Evolutionary conservation across 2,797 vertebrate species (phyloP), one percentile per base, ranked within the genome.

Genomic region (Diglossa cyanea): DNA sequence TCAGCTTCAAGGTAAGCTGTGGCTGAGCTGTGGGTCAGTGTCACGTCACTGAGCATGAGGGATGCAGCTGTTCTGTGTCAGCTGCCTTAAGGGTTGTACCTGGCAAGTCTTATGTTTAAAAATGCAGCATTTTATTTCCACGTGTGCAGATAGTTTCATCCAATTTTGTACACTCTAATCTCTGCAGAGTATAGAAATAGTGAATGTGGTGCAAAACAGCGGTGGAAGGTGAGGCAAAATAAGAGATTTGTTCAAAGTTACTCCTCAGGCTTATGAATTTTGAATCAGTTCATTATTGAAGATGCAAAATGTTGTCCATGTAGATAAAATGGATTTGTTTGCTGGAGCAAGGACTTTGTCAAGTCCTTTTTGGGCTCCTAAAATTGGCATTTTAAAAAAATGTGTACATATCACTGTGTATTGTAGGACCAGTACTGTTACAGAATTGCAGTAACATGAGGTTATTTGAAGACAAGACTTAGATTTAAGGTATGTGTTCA

Each of bases 1-100:
- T 99, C 92, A 99, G 98, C 96, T 99, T 99, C 97, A 99, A 99
- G 98, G 99, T 99, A 97, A 89, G 84, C 71, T 81, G 14, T 5
- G 63, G 60, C 57, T 55, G 53, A 91, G 42, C 11, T 2, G 14
- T 12, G 55, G 14, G 37, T 55, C 33, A 23, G 17, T 25, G 40
- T 30, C n/a, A 18, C 4, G 1, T 65, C 44, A 21, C 68, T 47
- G 16, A 18, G 63, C 9, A 0, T 15, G 5, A 25, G 20, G 30
- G 8, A 1, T 42, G 68, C 65, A 57, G 81, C 75, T 87, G 53
- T 30, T 84, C 48, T 48, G 4, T 8, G 51, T 57, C 2, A 3
- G 9, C 18, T 66, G 44, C 28, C 61, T 61, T 11, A 35, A 10
- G 50, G 44, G 3, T 24, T 68, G 17, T 7, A 30, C 63, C 54